Conservation (phyloP, 2,888 invertebrate genomes). For the Nemotelus pantherinus region DNA sequence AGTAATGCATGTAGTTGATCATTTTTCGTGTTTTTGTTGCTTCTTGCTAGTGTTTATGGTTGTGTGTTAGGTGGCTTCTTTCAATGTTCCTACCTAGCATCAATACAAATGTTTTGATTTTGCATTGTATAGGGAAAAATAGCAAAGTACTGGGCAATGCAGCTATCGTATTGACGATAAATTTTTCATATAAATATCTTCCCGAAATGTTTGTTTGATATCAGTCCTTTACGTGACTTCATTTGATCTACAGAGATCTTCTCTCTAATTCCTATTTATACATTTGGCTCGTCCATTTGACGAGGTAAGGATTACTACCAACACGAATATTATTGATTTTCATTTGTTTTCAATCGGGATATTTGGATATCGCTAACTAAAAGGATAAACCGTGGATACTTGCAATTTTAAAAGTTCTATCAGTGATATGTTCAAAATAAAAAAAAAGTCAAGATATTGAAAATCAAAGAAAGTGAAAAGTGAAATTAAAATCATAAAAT, state of each 20-base stretch:
- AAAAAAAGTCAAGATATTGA: constrained; percentile 2
- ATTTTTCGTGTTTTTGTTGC: constrained; percentile 21
- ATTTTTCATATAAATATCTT: constrained; percentile 51
- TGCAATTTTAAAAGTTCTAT: neutral
- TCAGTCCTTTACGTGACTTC: constrained; percentile 50
- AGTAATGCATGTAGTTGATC: constrained; percentile 38
- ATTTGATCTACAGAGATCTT: constrained; percentile 46
- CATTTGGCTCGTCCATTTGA: constrained; percentile 40
- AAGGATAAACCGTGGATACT: constrained; percentile 14
- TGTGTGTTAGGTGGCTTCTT: neutral
- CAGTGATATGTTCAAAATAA: neutral
- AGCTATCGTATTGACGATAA: constrained; percentile 34
- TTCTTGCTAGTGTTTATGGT: neutral
- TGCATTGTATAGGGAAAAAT: constrained; percentile 27
- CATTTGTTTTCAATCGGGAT: neutral
- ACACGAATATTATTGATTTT: neutral
- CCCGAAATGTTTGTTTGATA: constrained; percentile 45
- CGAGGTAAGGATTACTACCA: constrained; percentile 44
- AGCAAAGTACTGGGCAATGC: constrained; percentile 14
- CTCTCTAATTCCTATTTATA: constrained; percentile 3
- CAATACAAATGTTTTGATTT: constrained; percentile 26
- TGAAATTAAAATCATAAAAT: neutral
- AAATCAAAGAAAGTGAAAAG: constrained; percentile 15
- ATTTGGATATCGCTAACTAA: neutral
- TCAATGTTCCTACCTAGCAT: constrained; percentile 14